Conservation (phyloP, 2,113 vertebrate species). For the Empidonax traillii region DNA sequence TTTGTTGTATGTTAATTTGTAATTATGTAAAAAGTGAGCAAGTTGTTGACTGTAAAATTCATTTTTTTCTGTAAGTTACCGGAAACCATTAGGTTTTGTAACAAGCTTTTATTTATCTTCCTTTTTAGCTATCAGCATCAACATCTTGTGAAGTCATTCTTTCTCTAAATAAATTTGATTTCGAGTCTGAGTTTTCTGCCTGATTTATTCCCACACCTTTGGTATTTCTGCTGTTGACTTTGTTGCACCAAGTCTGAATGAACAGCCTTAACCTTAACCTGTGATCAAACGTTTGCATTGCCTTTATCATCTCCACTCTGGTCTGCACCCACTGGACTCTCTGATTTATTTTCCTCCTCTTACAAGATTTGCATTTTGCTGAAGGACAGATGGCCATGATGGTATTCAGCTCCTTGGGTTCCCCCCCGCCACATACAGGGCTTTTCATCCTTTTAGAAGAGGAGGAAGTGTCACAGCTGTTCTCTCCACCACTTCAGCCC, state of each 20-base stretch:
- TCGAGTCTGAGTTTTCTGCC: constrained; percentile 21
- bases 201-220: neutral
- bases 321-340: neutral
- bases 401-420: neutral
- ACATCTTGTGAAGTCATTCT: constrained; percentile 81
- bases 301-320: neutral
- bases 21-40: constrained; percentile 90
- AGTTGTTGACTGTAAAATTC: constrained; percentile 84
- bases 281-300: neutral
- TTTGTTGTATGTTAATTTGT: constrained; percentile 86
- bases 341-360: neutral
- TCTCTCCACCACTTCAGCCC: neutral
- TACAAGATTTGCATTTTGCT: neutral
- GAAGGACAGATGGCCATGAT: neutral
- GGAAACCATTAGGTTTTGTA: constrained; percentile 71
- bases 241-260: neutral
- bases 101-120: constrained; percentile 94
- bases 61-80: constrained; percentile 79
- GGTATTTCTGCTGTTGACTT: neutral
- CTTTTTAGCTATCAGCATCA: constrained; percentile 73
- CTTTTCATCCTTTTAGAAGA: neutral
- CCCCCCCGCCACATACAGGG: neutral
- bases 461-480: neutral
- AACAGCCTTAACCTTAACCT: neutral
- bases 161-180: constrained; percentile 84